Base-by-base conservation (phyloP, 2,113 vertebrate species). In the Semicossyphus pulcher region DNA sequence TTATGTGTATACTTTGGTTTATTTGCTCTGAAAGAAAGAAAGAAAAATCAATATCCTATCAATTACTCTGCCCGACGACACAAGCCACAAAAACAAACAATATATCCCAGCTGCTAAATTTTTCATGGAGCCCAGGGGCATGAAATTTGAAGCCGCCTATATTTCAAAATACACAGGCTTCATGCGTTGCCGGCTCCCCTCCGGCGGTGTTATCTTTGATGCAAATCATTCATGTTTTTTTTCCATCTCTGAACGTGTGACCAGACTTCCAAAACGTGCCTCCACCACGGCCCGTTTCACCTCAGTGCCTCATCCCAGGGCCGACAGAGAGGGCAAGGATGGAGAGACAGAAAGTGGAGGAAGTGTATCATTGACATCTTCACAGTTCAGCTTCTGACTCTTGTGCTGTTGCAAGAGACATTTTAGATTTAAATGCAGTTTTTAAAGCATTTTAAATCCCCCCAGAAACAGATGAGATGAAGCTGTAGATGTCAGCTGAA, bases 231-330 rank as follows among this genome's bases (percentile, higher is more conserved):
- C 70, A 57, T 52, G 54, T 25, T 45, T 60, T 71, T 23, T 26
- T 64, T 51, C 44, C 69, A 23, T 52, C 54, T 61, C 45, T 34
- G 3, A 56, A 39, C 4, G n/a, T 61, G 80, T 58, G 68, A 85
- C 58, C 51, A 29, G 80, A 65, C 75, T 60, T 78, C 56, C 67
- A 79, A n/a, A n/a, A 81, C 14, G 31, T 71, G 79, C 47, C 25
- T 47, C 37, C 51, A 7, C 1, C 10, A 15, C 14, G 2, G 45
- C 59, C 49, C 29, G 1, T 39, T 31, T 62, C 49, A 44, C 41
- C 41, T 44, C 37, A 51, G 26, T 5, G n/a, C 44, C 21, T 15
- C 34, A 44, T 41, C 79, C 56, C 34, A 12, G 59, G 63, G 37
- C 39, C 14, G 63, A 57, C 14, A 52, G 48, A 39, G 63, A 67